Conservation (phyloP, 2,113 vertebrate genomes). For the Albula goreensis region DNA sequence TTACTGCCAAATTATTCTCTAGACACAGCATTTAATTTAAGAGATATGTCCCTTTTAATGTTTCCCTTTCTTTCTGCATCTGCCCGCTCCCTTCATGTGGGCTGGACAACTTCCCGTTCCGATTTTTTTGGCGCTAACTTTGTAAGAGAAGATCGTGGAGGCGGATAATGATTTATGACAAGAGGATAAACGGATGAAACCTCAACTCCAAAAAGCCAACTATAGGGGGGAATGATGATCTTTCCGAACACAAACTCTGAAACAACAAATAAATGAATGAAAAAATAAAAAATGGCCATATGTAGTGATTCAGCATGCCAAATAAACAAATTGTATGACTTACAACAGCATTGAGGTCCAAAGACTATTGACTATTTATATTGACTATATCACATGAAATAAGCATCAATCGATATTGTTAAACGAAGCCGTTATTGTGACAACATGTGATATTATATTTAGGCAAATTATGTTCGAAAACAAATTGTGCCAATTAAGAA, state of each 20-base stretch:
- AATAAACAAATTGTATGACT: background rate
- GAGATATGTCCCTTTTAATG: slow-evolving; percentile 30
- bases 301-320: background rate
- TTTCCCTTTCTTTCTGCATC: slow-evolving; percentile 7
- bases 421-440: background rate
- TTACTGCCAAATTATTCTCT: slow-evolving; percentile 29
- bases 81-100: slow-evolving; percentile 54
- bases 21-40: slow-evolving; percentile 43
- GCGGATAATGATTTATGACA: slow-evolving; percentile 50
- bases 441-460: background rate
- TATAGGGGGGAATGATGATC: slow-evolving; percentile 34
- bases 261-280: background rate
- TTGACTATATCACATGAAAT: background rate
- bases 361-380: background rate
- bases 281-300: background rate
- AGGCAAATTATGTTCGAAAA: background rate
- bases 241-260: slow-evolving; percentile 1
- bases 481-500: background rate
- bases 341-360: background rate
- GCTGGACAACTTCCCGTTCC: slow-evolving; percentile 48
- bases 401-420: background rate
- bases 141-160: slow-evolving; percentile 23
- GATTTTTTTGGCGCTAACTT: slow-evolving; percentile 19
- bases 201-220: slow-evolving; percentile 38
- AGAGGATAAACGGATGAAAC: slow-evolving; percentile 51